phyloP scores from a whole-genome alignment of 2,797 vertebrate genomes.

The Myoxocephalus aenaeus region DNA sequence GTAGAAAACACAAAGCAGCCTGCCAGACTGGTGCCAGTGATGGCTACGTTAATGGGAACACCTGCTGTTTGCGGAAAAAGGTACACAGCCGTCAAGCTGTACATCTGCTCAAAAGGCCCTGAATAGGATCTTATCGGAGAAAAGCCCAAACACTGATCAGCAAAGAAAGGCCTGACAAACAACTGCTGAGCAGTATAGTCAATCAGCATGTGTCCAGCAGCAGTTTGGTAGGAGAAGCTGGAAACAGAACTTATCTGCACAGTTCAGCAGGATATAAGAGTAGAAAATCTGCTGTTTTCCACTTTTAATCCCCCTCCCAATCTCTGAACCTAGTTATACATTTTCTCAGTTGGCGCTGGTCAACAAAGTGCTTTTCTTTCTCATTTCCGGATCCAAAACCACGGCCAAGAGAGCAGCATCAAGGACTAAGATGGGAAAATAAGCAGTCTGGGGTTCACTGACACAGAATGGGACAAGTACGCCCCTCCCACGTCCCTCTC shows the following conservation, averaged over 20 bases:
- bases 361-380: constrained; percentile 54
- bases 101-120: constrained; percentile 47
- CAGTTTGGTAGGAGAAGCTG: constrained; percentile 4
- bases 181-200: constrained; percentile 21
- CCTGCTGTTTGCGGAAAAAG: constrained; percentile 81
- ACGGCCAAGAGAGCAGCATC: constrained; percentile 49
- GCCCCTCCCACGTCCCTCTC: constrained; percentile 65
- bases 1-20: constrained; percentile 61
- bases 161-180: constrained; percentile 50
- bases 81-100: constrained; percentile 39
- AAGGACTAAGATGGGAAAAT: constrained; percentile 73
- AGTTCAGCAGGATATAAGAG: constrained; percentile 6
- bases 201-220: constrained; percentile 30
- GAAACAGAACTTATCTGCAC: constrained; percentile 15
- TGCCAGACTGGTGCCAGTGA: constrained; percentile 39
- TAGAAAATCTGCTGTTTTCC: constrained; percentile 33
- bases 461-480: constrained; percentile 63
- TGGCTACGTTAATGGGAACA: constrained; percentile 65
- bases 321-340: constrained; percentile 28
- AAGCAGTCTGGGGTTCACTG: constrained; percentile 74
- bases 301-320: constrained; percentile 7
- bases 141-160: constrained; percentile 44
- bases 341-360: constrained; percentile 41
- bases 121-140: constrained; percentile 73
- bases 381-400: constrained; percentile 55